These are phyloP conservation scores for Myiopsitta monachus DNA, from an alignment of 2,113 vertebrate species.

Conservation along the genomic window DNA sequence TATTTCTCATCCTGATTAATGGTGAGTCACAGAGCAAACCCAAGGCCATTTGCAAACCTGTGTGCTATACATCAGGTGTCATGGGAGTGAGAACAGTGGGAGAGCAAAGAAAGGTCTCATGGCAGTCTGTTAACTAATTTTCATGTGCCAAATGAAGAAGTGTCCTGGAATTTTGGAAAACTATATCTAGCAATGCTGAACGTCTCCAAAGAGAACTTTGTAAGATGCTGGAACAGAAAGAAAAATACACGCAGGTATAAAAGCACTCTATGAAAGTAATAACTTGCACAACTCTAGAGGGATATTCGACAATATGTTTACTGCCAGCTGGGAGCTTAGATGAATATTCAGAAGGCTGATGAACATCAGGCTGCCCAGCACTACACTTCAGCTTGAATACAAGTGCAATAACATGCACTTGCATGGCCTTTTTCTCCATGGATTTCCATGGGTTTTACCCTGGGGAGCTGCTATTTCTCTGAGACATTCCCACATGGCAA, in stretches of 20 bases:
- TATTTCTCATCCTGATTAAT: slow-evolving; percentile 74
- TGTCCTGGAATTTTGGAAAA: slow-evolving; percentile 62
- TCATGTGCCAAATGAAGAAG: slow-evolving; percentile 71
- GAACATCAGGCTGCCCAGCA: slow-evolving; percentile 16
- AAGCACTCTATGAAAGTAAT: slow-evolving; percentile 63
- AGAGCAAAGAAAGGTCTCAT: slow-evolving; percentile 64
- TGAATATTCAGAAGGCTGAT: slow-evolving; percentile 44
- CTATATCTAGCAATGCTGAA: slow-evolving; percentile 12
- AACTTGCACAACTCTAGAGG: slow-evolving; percentile 56
- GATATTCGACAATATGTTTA: slow-evolving; percentile 68
- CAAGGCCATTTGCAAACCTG: slow-evolving; percentile 56
- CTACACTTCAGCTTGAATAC: neutral
- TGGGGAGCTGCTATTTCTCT: neutral
- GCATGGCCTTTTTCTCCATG: neutral
- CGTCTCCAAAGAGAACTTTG: slow-evolving; percentile 68
- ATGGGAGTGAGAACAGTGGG: slow-evolving; percentile 77
- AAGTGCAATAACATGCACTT: neutral
- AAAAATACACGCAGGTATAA: slow-evolving; percentile 54
- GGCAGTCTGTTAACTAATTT: slow-evolving; percentile 72
- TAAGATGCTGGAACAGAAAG: slow-evolving; percentile 24
- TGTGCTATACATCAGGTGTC: slow-evolving; percentile 66
- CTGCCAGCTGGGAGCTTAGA: slow-evolving; percentile 55
- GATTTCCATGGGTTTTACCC: neutral
- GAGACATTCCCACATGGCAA: neutral
- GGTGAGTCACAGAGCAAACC: slow-evolving; percentile 68